Base-by-base conservation (phyloP, 1,140 invertebrate genomes). In the Uloborus diversus region DNA sequence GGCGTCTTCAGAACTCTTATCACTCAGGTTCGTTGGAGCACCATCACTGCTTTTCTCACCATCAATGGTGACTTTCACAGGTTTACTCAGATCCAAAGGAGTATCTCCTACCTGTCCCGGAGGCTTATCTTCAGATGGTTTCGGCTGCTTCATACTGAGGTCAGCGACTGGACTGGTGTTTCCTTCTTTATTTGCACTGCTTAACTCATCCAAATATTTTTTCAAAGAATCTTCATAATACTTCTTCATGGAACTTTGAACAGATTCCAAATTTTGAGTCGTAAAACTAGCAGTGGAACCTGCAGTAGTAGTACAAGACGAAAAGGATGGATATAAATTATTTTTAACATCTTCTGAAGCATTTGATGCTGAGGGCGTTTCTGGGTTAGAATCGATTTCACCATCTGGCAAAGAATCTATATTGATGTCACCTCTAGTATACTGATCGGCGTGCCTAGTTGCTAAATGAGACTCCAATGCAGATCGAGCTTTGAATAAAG, bases 141-240 rank as follows among this genome's bases (percentile, higher is more conserved):
- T 73, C 14, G 23, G n/a, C 23, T n/a, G 61, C 51, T 84, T 84
- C 11, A 69, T 53, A 47, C 83, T 82, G 9, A 87, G 81, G 80
- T 87, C 86, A 9, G 85, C 83, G 23, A 85, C 84, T 42, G 65
- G 49, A 13, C 27, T 53, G n/a, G 23, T 30, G 3, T 27, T 11
- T 17, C 28, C n/a, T 57, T 73, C 59, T 33, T 70, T 79, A 37
- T n/a, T 37, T 17, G 51, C 47, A 59, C 27, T 59, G 11, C 25
- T 49, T 7, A 95, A 85, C 85, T 94, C 94, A 84, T 90, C 93
- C 69, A 96, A 91, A 85, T 96, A 96, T 83, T 94, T 90, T 85
- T 96, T 96, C 90, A 96, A 92, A 30, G 94, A 94, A 84, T 96
- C 94, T 86, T 96, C 94, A 87, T 96, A 96, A 84, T 95, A 94